A percentile compares a stretch with the other conserved stretches of the same genome.
phyloP scores from a whole-genome alignment of 2,888 invertebrate genomes.

The Pyrochroa serraticornis region DNA sequence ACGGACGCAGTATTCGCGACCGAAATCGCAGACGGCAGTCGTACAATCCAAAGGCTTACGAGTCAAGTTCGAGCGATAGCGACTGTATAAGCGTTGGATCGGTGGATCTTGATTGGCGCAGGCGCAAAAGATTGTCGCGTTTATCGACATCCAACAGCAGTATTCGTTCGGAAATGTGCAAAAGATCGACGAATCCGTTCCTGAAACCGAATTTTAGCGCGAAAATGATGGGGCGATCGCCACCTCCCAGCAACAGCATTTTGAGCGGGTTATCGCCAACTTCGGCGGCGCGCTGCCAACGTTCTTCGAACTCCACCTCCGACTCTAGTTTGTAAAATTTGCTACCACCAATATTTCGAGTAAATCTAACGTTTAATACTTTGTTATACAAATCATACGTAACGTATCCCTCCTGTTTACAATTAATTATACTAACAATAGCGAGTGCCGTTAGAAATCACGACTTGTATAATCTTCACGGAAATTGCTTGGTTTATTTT shows the following conservation, averaged over 20 bases:
- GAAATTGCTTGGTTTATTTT: constrained; percentile 14
- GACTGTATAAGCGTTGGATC: constrained; percentile 59
- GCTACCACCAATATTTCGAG: constrained; percentile 3
- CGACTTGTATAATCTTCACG: constrained; percentile 12
- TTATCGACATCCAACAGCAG: constrained; percentile 55
- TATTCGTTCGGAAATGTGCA: constrained; percentile 55
- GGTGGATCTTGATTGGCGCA: constrained; percentile 56
- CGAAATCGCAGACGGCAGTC: constrained; percentile 63
- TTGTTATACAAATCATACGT: constrained; percentile 40
- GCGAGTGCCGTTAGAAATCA: not conserved
- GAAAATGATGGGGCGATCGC: constrained; percentile 59
- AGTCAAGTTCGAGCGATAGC: constrained; percentile 61
- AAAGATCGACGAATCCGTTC: constrained; percentile 49
- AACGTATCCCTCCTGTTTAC: constrained; percentile 35
- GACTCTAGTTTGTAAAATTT: constrained; percentile 55
- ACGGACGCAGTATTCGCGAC: constrained; percentile 61
- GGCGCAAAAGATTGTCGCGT: constrained; percentile 52
- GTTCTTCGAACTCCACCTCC: constrained; percentile 44
- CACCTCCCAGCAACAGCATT: constrained; percentile 63
- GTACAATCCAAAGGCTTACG: constrained; percentile 65
- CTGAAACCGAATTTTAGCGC: constrained; percentile 55
- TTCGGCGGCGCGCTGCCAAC: constrained; percentile 54
- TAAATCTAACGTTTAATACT: constrained; percentile 30
- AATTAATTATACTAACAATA: not conserved
- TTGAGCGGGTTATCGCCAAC: constrained; percentile 64